These are phyloP conservation scores for Phoeniculus purpureus DNA, from an alignment of 2,797 vertebrate species.

Conservation along the genomic window DNA sequence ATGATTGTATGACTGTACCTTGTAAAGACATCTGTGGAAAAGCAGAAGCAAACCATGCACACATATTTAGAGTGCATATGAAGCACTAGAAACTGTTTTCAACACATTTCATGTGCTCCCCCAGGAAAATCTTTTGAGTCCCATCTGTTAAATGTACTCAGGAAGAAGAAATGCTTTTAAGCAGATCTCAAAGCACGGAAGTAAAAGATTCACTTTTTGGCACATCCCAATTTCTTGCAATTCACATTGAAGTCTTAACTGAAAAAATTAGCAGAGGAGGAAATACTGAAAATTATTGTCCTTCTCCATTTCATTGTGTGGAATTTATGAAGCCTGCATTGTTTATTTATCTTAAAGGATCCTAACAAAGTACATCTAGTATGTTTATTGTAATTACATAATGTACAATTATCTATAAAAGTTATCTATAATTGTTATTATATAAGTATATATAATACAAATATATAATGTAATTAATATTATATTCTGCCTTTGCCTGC, in stretches of 20 bases:
- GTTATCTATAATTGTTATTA: no score
- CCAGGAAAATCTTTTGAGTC: background rate
- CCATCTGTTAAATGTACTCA: background rate
- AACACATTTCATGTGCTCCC: background rate
- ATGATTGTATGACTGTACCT: background rate
- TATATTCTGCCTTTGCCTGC: background rate
- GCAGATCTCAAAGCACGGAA: background rate
- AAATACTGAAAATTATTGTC: background rate
- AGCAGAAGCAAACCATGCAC: background rate
- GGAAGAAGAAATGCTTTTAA: background rate
- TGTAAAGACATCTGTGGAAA: background rate
- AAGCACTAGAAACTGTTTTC: background rate
- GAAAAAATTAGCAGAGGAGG: background rate
- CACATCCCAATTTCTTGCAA: background rate
- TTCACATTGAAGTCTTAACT: background rate
- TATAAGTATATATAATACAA: no score
- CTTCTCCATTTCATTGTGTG: background rate
- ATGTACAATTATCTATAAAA: no score
- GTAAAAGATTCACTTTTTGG: background rate
- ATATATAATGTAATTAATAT: background rate
- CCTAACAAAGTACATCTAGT: background rate
- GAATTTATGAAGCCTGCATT: background rate
- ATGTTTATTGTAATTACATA: no score
- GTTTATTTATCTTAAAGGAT: background rate
- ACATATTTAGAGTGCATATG: background rate